These are phyloP conservation scores for Sprattus sprattus DNA, from an alignment of 2,113 vertebrate species.

Conservation along the genomic window DNA sequence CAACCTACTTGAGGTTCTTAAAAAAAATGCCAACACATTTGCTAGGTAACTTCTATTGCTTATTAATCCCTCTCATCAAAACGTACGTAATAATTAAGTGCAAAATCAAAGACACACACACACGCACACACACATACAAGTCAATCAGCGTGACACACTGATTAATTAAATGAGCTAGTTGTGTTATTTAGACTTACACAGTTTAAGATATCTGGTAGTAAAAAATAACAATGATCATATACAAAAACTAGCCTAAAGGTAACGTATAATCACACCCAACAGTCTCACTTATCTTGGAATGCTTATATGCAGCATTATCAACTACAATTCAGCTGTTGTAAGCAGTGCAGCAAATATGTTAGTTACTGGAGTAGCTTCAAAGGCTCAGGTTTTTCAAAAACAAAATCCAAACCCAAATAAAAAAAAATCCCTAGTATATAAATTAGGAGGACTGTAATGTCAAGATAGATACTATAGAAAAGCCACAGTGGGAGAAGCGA, in stretches of 20 bases:
- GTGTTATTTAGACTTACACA: conserved; percentile 26
- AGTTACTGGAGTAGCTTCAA: not conserved
- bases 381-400: not conserved
- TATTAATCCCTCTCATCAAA: not conserved
- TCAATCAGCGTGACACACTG: not conserved
- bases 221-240: conserved; percentile 16
- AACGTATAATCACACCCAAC: not conserved
- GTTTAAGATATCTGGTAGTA: conserved; percentile 20
- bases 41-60: not conserved
- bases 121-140: conserved; percentile 29
- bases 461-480: not conserved
- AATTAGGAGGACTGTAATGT: not conserved
- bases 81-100: not conserved
- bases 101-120: conserved; percentile 10
- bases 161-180: conserved; percentile 32
- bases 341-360: not conserved
- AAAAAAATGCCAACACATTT: not conserved
- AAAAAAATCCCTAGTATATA: not conserved
- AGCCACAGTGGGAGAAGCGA: not conserved
- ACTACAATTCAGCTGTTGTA: not conserved
- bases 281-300: not conserved
- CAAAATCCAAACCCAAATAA: conserved; percentile 1
- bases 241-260: conserved; percentile 2
- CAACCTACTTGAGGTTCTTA: not conserved
- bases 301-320: not conserved